Conservation (phyloP, 2,113 vertebrate genomes). For the Bothrops jararaca region DNA sequence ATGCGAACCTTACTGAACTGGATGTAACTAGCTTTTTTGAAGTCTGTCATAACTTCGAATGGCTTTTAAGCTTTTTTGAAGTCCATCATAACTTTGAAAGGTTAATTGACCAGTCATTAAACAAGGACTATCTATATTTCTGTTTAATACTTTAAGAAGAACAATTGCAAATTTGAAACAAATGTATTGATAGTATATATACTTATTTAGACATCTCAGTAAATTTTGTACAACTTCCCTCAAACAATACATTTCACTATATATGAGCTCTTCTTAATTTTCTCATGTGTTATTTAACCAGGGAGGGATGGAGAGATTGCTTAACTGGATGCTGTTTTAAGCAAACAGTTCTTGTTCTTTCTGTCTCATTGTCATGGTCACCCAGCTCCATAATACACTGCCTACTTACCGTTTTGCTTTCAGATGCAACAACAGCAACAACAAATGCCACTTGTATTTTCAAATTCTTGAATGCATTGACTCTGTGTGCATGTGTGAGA, state of each 20-base stretch:
- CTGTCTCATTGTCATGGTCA: constrained; percentile 70
- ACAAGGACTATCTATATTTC: neutral
- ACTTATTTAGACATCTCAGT: neutral
- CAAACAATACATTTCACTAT: constrained; percentile 1
- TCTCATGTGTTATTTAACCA: constrained; percentile 56
- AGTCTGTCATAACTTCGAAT: too few species aligned
- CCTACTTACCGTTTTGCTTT: constrained; percentile 48
- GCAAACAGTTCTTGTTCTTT: constrained; percentile 66
- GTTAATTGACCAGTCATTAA: too few species aligned
- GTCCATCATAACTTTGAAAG: too few species aligned
- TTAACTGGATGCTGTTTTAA: constrained; percentile 53
- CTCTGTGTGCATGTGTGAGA: constrained; percentile 26
- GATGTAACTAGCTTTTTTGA: too few species aligned
- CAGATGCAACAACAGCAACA: constrained; percentile 45
- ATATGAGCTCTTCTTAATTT: constrained; percentile 27
- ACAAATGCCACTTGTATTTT: constrained; percentile 76
- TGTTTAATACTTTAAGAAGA: neutral
- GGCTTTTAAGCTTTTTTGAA: too few species aligned
- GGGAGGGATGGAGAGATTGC: constrained; percentile 39
- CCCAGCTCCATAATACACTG: constrained; percentile 39
- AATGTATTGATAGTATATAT: neutral
- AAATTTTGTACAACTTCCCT: neutral
- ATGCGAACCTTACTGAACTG: too few species aligned
- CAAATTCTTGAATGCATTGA: constrained; percentile 56
- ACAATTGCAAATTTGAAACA: neutral